A percentile compares a stretch with the other conserved stretches of the same genome.
These are phyloP conservation scores for Crossocerus cetratus DNA, from an alignment of 2,888 invertebrate species.

Conservation along the genomic window DNA sequence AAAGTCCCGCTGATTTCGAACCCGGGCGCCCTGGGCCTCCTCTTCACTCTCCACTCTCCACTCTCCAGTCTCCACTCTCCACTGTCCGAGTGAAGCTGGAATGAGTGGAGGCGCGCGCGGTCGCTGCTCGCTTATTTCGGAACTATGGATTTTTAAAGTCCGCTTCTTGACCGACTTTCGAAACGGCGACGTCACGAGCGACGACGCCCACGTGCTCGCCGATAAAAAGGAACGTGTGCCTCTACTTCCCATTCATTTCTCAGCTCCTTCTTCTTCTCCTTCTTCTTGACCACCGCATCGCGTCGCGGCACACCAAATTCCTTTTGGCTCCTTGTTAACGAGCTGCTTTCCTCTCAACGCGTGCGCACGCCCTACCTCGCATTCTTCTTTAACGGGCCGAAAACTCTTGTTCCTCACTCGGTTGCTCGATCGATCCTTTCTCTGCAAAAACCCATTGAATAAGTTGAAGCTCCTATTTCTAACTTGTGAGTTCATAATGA, in stretches of 20 bases:
- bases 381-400: background rate
- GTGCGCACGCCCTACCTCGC: background rate
- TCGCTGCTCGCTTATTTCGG: background rate
- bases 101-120: no score
- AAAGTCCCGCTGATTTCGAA: no score
- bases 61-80: no score
- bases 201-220: background rate
- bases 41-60: no score
- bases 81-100: no score
- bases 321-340: background rate
- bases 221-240: background rate
- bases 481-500: no score
- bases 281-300: background rate
- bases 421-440: no score
- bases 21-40: no score
- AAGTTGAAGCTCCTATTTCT: no score
- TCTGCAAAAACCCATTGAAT: no score
- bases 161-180: conserved; percentile 8
- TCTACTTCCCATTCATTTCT: background rate
- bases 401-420: no score
- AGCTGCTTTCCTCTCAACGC: no score
- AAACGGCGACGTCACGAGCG: background rate
- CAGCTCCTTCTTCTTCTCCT: background rate
- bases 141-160: background rate
- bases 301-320: background rate